phyloP scores from a whole-genome alignment of 2,113 vertebrate species.

The Corythoichthys haematopterus region DNA sequence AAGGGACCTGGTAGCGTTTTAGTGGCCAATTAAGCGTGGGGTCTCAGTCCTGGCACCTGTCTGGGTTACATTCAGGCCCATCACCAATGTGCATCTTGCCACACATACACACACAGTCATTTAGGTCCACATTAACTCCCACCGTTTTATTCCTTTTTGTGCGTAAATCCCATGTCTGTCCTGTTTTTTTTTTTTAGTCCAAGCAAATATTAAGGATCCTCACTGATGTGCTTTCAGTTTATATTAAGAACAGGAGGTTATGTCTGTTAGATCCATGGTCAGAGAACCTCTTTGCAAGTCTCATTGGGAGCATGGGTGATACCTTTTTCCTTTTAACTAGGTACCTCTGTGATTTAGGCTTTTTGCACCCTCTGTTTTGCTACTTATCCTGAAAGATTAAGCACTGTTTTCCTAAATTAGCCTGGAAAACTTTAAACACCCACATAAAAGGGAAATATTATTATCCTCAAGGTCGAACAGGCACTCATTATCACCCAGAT shows the following conservation, averaged over 20 bases:
- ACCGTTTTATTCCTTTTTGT: constrained; percentile 49
- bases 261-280: constrained; percentile 68
- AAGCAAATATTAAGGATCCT: constrained; percentile 61
- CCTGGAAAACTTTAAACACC: constrained; percentile 58
- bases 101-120: constrained; percentile 5
- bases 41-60: constrained; percentile 51
- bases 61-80: constrained; percentile 57
- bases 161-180: constrained; percentile 57
- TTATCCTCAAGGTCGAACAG: constrained; percentile 62
- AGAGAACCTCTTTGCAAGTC: constrained; percentile 49
- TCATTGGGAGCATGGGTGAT: constrained; percentile 37
- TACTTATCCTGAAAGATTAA: constrained; percentile 67
- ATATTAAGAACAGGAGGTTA: constrained; percentile 71
- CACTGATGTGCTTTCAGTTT: constrained; percentile 63
- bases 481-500: constrained; percentile 56
- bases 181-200: constrained; percentile 31
- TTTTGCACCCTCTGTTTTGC: constrained; percentile 51
- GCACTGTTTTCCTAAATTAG: constrained; percentile 67
- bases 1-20: constrained; percentile 68
- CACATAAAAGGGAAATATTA: constrained; percentile 60
- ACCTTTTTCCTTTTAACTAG: constrained; percentile 45
- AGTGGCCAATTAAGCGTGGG: constrained; percentile 75
- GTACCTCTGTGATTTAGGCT: constrained; percentile 39
- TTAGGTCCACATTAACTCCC: constrained; percentile 26
- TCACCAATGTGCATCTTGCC: constrained; percentile 55